These are phyloP conservation scores for Tenebrio molitor DNA, from an alignment of 1,140 invertebrate genomes.

Conservation along the genomic window DNA sequence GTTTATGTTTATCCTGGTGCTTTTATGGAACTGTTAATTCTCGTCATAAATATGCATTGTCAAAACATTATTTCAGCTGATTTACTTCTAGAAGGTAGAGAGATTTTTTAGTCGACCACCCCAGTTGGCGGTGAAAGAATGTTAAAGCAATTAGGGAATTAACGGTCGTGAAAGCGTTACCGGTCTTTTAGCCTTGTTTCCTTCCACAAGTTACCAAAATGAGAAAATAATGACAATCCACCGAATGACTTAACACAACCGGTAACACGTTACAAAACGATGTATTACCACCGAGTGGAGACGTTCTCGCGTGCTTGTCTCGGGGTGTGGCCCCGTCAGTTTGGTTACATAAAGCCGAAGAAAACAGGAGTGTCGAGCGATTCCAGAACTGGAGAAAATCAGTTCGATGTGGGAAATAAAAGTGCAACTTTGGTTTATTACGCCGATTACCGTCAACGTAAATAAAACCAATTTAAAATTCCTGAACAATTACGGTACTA, in stretches of 20 bases:
- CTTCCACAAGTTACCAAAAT: slow-evolving; percentile 40
- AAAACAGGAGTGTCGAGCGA: background rate
- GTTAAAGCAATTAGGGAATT: slow-evolving; percentile 12
- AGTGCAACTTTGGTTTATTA: background rate
- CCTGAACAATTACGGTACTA: slow-evolving; percentile 35
- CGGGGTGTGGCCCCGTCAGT: background rate
- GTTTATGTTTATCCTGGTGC: too few species aligned
- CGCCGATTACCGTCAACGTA: background rate
- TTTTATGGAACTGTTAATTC: too few species aligned
- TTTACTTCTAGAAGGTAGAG: background rate
- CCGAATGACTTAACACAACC: slow-evolving; percentile 27
- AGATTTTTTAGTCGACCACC: slow-evolving; percentile 14
- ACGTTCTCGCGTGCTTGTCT: background rate
- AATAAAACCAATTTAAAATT: slow-evolving; percentile 33
- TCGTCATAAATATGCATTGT: too few species aligned
- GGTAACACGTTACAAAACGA: slow-evolving; percentile 17
- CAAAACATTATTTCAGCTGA: too few species aligned
- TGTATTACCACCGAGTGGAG: background rate
- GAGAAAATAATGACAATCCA: slow-evolving; percentile 8
- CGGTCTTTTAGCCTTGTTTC: slow-evolving; percentile 30
- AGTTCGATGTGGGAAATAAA: background rate
- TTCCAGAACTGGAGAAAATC: too few species aligned
- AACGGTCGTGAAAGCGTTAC: slow-evolving; percentile 34
- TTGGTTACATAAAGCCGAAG: background rate
- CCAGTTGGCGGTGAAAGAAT: slow-evolving; percentile 10